These are phyloP conservation scores for Idaea dimidiata DNA, from an alignment of 2,888 invertebrate genomes.

Conservation along the genomic window DNA sequence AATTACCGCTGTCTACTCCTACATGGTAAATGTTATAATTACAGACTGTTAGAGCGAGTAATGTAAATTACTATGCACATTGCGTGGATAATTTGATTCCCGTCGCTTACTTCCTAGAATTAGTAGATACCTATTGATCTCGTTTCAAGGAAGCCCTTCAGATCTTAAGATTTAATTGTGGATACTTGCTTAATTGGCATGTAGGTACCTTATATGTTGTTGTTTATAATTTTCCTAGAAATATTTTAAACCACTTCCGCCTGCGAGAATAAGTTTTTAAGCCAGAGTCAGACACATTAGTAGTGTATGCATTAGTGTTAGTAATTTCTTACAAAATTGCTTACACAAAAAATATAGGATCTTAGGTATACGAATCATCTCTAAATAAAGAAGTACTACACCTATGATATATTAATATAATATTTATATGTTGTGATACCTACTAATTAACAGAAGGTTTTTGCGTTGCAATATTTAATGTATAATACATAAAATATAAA, in stretches of 20 bases:
- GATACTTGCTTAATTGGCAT: neutral
- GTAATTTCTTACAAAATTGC: too few relatives aligned
- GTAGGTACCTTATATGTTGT: neutral
- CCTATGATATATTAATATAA: too few relatives aligned
- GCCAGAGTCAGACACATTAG: too few relatives aligned
- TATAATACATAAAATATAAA: too few relatives aligned
- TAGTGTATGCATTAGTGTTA: too few relatives aligned
- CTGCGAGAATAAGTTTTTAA: too few relatives aligned
- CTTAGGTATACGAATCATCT: too few relatives aligned
- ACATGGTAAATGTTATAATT: conserved; percentile 8
- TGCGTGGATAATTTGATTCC: neutral
- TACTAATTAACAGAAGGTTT: too few relatives aligned
- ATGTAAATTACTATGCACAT: conserved; percentile 8
- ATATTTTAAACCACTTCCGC: neutral
- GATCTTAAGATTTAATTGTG: neutral
- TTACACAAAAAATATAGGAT: too few relatives aligned
- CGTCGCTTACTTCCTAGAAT: neutral
- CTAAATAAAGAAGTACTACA: too few relatives aligned
- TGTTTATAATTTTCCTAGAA: neutral
- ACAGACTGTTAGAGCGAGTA: conserved; percentile 9
- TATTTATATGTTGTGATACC: too few relatives aligned
- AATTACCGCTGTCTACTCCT: neutral
- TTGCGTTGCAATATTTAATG: too few relatives aligned
- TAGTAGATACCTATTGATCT: neutral
- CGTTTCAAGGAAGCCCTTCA: neutral